A percentile compares a stretch with the other conserved stretches of the same genome.
phyloP scores from a whole-genome alignment of 2,888 invertebrate genomes.

The Selenia dentaria region DNA sequence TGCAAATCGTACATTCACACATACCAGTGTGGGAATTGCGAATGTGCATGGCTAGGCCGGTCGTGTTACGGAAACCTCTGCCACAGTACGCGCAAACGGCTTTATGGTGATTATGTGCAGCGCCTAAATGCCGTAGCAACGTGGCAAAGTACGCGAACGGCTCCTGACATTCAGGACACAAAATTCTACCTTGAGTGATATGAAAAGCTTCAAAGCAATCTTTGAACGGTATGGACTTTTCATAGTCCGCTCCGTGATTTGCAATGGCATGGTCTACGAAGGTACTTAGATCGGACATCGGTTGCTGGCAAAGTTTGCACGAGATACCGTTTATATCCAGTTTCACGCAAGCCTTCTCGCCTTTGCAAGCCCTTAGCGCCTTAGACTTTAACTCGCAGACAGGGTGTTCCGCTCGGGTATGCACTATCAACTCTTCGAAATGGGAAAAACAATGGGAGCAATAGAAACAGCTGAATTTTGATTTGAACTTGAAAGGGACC shows the following conservation, averaged over 20 bases:
- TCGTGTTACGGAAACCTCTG: slow-evolving; percentile 59
- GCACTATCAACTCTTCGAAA: slow-evolving; percentile 64
- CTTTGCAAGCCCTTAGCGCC: slow-evolving; percentile 69
- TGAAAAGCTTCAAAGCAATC: slow-evolving; percentile 67
- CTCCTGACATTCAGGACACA: slow-evolving; percentile 63
- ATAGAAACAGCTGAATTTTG: slow-evolving; percentile 69
- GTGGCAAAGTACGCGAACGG: slow-evolving; percentile 67
- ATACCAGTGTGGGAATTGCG: slow-evolving; percentile 63
- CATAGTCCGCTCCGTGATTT: slow-evolving; percentile 65
- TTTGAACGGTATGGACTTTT: slow-evolving; percentile 48
- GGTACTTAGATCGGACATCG: slow-evolving; percentile 50
- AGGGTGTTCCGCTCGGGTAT: slow-evolving; percentile 61
- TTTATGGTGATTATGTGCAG: slow-evolving; percentile 69
- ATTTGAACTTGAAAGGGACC: slow-evolving; percentile 69
- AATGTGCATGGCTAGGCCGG: slow-evolving; percentile 68
- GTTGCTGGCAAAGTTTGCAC: slow-evolving; percentile 59
- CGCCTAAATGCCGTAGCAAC: slow-evolving; percentile 65
- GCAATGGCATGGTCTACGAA: slow-evolving; percentile 66
- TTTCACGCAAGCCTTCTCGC: slow-evolving; percentile 65
- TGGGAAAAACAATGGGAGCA: slow-evolving; percentile 66
- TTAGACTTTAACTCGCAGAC: slow-evolving; percentile 65
- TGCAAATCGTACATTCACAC: slow-evolving; percentile 64
- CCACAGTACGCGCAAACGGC: slow-evolving; percentile 75
- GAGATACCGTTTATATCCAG: slow-evolving; percentile 60
- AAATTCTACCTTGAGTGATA: slow-evolving; percentile 67